Conservation (phyloP, 2,888 invertebrate genomes). For the Acleris emargana region DNA sequence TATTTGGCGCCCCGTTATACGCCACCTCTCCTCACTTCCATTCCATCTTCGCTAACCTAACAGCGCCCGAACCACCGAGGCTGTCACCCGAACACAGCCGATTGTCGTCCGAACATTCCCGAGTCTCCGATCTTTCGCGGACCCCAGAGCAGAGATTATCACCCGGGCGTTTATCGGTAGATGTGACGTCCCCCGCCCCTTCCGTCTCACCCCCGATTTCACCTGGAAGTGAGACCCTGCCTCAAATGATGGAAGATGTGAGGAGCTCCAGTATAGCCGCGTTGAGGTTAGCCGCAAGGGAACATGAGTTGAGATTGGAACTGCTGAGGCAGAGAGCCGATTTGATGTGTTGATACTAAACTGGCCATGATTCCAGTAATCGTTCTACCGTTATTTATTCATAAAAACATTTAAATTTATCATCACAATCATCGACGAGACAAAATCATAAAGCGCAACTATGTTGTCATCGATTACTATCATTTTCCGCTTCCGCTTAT, state of each 20-base stretch:
- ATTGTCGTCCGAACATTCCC: constrained; percentile 49
- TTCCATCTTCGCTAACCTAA: constrained; percentile 91
- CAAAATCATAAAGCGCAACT: too few relatives aligned
- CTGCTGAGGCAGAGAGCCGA: constrained; percentile 88
- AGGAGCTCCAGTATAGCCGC: constrained; percentile 94
- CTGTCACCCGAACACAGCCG: constrained; percentile 66
- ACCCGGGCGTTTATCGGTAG: constrained; percentile 53
- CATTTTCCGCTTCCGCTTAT: constrained; percentile 5
- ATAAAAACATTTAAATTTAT: too few relatives aligned
- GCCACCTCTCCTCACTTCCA: constrained; percentile 88
- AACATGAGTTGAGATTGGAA: constrained; percentile 93
- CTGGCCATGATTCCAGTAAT: neutral
- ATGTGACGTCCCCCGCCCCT: constrained; percentile 61
- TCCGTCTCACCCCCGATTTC: constrained; percentile 82
- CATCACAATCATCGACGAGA: too few relatives aligned
- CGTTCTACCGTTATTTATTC: too few relatives aligned
- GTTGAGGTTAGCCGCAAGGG: constrained; percentile 92
- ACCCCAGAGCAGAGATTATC: constrained; percentile 51
- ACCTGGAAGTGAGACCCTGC: constrained; percentile 78
- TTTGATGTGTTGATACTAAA: constrained; percentile 65
- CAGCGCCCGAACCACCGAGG: constrained; percentile 79
- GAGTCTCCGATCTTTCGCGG: constrained; percentile 61
- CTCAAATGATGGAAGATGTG: constrained; percentile 85
- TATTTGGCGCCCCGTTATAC: constrained; percentile 75
- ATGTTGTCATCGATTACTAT: neutral